Base-by-base conservation (phyloP, 2,888 invertebrate genomes). In the Epicampocera succincta region DNA sequence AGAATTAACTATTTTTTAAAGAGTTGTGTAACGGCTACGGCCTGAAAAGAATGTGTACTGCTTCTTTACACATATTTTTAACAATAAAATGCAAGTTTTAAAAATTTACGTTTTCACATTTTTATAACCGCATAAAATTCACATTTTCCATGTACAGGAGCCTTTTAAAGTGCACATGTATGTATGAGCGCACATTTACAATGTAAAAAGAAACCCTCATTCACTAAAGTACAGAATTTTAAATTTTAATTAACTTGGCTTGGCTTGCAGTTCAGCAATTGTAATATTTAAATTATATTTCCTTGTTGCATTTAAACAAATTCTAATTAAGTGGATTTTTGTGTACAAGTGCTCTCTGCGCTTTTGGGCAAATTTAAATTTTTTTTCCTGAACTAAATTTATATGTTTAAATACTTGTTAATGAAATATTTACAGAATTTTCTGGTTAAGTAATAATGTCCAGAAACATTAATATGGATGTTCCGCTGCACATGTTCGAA, bases 201-300 rank as follows among this genome's bases (percentile, higher is more conserved):
- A n/a, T n/a, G n/a, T 15, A 13, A 0, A 61, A 29, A 13, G 15
- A 33, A 19, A 42, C n/a, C 5, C 33, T 5, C 19, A 33, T 69
- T 56, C 42, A 72, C 29, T 8, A 13, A 29, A 15, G 3, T 40
- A 25, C 29, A 29, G 19, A 61, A 52, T 72, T 61, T 52, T 17
- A 72, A 52, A 52, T 61, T 72, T 52, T 61, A 61, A 72, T 61
- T 50, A 19, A 25, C 50, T 46, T n/a, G n/a, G 54, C 11, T 21
- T 44, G 8, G 19, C 15, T 44, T 52, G 38, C 12, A 58, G 50
- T 50, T 15, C 15, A 2, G 15, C 38, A 12, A 54, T 29, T 58
- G 58, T 50, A 42, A 68, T 60, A 44, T 60, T 68, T 60, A 60
- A 75, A 75, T 75, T 75, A 44, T 60, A 50, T 60, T 65, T 58